Conservation (phyloP, 2,113 vertebrate species). For the Dasyurus viverrinus region DNA sequence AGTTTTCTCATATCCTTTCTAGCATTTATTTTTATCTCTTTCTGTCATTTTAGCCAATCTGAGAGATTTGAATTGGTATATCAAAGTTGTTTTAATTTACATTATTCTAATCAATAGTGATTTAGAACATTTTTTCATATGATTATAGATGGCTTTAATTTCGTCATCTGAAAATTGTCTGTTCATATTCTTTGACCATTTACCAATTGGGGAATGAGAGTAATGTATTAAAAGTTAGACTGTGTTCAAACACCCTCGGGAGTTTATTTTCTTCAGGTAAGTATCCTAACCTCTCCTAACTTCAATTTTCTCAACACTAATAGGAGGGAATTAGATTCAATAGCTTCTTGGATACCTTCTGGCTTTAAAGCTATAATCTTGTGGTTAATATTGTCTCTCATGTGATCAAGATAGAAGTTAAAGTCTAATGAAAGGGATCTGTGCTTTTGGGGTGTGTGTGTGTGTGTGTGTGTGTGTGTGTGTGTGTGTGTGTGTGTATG, state of each 20-base stretch:
- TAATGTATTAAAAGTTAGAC: background rate
- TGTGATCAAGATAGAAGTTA: background rate
- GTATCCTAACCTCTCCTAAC: background rate
- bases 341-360: background rate
- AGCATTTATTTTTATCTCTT: too few species aligned
- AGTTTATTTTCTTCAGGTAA: background rate
- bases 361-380: background rate
- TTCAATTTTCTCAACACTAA: background rate
- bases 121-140: too few species aligned
- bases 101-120: too few species aligned
- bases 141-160: too few species aligned
- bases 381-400: background rate
- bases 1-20: too few species aligned
- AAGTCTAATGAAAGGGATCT: background rate
- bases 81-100: too few species aligned
- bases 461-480: background rate
- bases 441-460: background rate
- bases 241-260: background rate
- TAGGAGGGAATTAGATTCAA: background rate
- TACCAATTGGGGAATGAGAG: too few species aligned
- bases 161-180: too few species aligned
- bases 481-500: too few species aligned
- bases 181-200: too few species aligned
- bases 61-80: too few species aligned
- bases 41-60: too few species aligned